Percentiles rank a stretch among this genome's conserved stretches.
These are phyloP conservation scores for Coreius guichenoti DNA, from an alignment of 2,797 vertebrate species.

Conservation along the genomic window DNA sequence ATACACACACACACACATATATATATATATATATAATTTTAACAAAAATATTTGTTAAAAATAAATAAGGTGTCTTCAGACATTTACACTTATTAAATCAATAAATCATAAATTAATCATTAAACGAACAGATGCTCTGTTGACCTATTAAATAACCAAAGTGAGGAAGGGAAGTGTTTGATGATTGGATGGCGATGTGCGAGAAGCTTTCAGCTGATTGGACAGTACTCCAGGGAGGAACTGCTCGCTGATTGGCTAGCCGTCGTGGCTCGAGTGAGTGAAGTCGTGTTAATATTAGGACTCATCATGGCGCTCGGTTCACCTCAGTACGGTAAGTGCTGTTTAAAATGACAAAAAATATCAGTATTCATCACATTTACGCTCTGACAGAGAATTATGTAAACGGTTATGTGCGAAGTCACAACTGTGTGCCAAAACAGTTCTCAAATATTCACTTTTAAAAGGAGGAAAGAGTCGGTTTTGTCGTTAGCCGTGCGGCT, in stretches of 20 bases:
- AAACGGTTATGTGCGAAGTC: conserved; percentile 41
- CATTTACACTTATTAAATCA: too few relatives aligned
- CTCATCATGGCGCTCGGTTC: conserved; percentile 82
- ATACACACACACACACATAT: too few relatives aligned
- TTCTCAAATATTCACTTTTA: background rate
- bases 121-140: too few relatives aligned
- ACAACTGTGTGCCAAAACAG: background rate
- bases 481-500: conserved; percentile 35
- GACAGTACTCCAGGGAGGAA: background rate
- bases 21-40: too few relatives aligned
- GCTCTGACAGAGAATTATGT: background rate
- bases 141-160: background rate
- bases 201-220: conserved; percentile 20
- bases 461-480: background rate
- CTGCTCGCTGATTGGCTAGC: conserved; percentile 67
- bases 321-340: conserved; percentile 74
- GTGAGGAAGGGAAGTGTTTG: background rate
- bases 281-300: conserved; percentile 77
- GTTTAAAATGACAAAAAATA: background rate
- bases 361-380: background rate
- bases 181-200: background rate
- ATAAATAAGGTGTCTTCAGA: too few relatives aligned
- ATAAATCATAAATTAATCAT: too few relatives aligned
- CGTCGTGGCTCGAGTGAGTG: conserved; percentile 47
- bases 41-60: too few relatives aligned